These are phyloP conservation scores for Brachymystax lenok DNA, from an alignment of 2,797 vertebrate species.

Conservation along the genomic window DNA sequence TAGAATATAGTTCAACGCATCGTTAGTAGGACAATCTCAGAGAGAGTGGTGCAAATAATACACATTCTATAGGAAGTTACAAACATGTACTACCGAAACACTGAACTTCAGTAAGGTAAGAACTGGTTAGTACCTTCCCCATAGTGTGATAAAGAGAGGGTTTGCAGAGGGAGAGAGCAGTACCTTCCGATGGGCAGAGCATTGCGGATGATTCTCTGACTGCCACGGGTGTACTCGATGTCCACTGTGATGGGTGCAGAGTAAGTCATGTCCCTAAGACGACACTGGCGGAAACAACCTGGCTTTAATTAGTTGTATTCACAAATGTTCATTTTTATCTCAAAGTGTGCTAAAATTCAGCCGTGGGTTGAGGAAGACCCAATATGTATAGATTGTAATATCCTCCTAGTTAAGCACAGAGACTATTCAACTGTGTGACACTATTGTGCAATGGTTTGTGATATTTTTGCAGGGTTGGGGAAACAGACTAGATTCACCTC, in stretches of 20 bases:
- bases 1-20: constrained; percentile 16
- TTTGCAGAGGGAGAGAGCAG: not conserved
- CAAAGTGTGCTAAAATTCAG: not conserved
- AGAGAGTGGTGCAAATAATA: not conserved
- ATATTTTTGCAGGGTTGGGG: not conserved
- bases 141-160: not conserved
- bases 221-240: constrained; percentile 97
- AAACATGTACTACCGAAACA: not conserved
- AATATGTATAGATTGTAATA: not conserved
- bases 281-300: constrained; percentile 78
- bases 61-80: not conserved
- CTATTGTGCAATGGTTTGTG: not conserved
- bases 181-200: constrained; percentile 94
- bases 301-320: not conserved
- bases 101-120: not conserved
- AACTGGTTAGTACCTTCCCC: not conserved
- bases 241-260: constrained; percentile 96
- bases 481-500: constrained; percentile 77
- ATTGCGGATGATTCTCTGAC: constrained; percentile 97
- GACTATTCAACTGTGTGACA: not conserved
- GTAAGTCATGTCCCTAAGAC: constrained; percentile 96
- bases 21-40: not conserved
- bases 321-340: not conserved
- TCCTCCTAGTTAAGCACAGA: not conserved
- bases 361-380: not conserved